Base-by-base conservation (phyloP, 1,140 invertebrate species). In the Drosophila lacertosa region DNA sequence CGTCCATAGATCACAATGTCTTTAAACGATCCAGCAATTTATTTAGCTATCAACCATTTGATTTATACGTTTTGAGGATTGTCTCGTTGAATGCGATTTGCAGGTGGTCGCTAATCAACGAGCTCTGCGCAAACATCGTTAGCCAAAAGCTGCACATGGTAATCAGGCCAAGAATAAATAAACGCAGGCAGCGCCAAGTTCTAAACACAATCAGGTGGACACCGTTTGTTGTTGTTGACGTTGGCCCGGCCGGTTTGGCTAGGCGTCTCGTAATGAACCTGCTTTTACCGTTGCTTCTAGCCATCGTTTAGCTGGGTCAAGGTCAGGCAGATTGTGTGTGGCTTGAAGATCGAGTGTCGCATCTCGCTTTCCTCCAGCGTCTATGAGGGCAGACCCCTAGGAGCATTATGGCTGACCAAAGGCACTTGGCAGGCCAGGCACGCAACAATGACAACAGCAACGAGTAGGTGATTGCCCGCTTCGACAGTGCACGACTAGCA, bases 41-140 rank as follows among this genome's bases (percentile, higher is more conserved):
- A 39, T 26, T 6, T 54, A 15, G 13, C 11, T 40, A 54, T 54
- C 15, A 26, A 2, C 20, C 10, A 42, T 42, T 29, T 57, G 35
- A 57, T 42, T 57, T 29, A 40, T 57, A 42, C 37, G 24, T 15
- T 10, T 47, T 47, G 22, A n/a, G n/a, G n/a, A n/a, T n/a, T n/a
- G n/a, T n/a, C n/a, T n/a, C n/a, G 45, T 9, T 1, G 15, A 84
- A 81, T 81, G 68, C 63, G 65, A 67, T 67, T 81, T 75, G 77
- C 81, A 86, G 81, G 77, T 86, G 81, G 82, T 88, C 77, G 82
- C 82, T 80, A 82, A 82, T 82, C 78, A 82, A 82, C 72, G 77
- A 59, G 75, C 82, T 60, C 70, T 71, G 73, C 64, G 48, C 76
- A 69, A 63, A 54, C 60, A 60, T 70, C 81, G 62, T 79, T 74